A percentile compares a stretch with the other conserved stretches of the same genome.
phyloP scores from a whole-genome alignment of 2,797 vertebrate species.

The Oophaga sylvatica region DNA sequence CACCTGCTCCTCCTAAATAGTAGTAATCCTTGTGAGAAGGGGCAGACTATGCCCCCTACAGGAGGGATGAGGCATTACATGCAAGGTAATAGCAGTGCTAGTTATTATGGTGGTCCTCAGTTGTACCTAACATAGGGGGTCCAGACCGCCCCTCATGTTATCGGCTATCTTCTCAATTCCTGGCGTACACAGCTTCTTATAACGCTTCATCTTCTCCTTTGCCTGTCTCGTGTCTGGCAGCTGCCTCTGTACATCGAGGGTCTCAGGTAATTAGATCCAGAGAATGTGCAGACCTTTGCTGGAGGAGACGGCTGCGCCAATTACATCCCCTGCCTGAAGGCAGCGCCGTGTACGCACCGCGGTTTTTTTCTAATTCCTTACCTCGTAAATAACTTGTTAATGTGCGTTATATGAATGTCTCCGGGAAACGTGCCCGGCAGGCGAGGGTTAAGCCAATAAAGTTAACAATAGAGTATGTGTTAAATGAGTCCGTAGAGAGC shows the following conservation, averaged over 20 bases:
- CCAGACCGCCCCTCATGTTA: too few species aligned
- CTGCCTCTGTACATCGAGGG: neutral
- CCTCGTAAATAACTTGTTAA: conserved; percentile 53
- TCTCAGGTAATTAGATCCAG: conserved; percentile 31
- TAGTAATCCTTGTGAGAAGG: too few species aligned
- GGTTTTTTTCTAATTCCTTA: conserved; percentile 6
- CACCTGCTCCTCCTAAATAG: too few species aligned
- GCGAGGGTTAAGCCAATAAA: conserved; percentile 51
- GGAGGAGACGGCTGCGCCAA: conserved; percentile 21
- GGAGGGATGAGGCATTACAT: too few species aligned
- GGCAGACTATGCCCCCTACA: too few species aligned
- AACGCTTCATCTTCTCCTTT: too few species aligned
- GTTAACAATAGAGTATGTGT: conserved; percentile 55
- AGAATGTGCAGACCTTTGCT: neutral
- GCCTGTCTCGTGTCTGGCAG: neutral
- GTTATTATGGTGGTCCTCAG: too few species aligned
- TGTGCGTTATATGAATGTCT: conserved; percentile 2
- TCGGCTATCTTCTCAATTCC: too few species aligned
- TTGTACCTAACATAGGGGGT: too few species aligned
- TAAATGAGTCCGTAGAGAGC: conserved; percentile 46
- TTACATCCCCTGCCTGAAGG: conserved; percentile 8
- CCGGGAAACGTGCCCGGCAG: neutral
- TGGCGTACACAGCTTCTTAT: too few species aligned
- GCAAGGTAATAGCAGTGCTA: too few species aligned
- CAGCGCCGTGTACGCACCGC: neutral